phyloP scores from a whole-genome alignment of 2,888 invertebrate genomes.

The Mycalesis mineus region DNA sequence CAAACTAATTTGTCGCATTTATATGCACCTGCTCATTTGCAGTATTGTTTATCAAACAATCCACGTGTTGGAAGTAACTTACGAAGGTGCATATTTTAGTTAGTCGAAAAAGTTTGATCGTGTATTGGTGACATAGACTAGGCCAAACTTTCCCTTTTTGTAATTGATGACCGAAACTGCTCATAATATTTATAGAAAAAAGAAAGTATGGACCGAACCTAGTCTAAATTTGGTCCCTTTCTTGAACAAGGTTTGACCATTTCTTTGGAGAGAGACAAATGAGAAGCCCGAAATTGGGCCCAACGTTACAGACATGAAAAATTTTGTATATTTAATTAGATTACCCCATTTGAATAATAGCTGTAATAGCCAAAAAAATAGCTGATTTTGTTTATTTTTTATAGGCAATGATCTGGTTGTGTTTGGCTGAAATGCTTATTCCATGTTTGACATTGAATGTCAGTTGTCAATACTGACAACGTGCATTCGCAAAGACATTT shows the following conservation, averaged over 20 bases:
- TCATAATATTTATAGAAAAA: not conserved
- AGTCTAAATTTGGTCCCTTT: not conserved
- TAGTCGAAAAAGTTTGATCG: not conserved
- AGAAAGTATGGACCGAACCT: not conserved
- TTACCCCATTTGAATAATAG: no score
- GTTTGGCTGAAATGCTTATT: no score
- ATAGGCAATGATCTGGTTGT: no score
- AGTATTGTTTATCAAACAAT: not conserved
- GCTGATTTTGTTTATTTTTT: no score
- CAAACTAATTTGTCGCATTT: not conserved
- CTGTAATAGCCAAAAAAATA: no score
- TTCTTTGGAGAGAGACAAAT: not conserved
- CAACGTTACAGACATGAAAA: no score
- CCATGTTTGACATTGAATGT: no score
- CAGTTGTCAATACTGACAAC: no score
- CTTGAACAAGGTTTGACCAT: not conserved
- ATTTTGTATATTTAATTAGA: no score
- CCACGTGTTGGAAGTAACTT: not conserved
- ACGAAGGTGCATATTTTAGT: not conserved
- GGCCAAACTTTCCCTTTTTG: not conserved
- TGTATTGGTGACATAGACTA: not conserved
- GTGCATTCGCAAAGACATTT: no score
- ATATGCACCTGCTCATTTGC: not conserved
- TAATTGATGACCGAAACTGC: not conserved
- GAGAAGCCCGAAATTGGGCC: no score